Evolutionary conservation across 2,888 invertebrate species (phyloP).

Genomic region (Limnephilus lunatus): DNA sequence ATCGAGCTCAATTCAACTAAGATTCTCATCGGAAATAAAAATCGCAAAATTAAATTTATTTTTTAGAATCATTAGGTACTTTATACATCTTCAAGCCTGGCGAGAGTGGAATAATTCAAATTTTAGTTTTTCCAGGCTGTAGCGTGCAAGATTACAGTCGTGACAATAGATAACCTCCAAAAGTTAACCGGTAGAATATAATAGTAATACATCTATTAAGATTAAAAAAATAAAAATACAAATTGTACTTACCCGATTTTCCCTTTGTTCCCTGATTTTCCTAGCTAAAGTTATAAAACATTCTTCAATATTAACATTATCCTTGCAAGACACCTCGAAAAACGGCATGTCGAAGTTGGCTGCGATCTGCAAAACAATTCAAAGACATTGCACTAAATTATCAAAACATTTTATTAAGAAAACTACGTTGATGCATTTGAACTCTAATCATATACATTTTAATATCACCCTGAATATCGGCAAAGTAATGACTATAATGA

Average conservation of each 20-base stretch:
- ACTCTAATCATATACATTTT: too few species aligned
- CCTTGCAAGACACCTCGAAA: constrained; percentile 92
- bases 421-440: neutral
- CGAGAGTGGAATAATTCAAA: neutral
- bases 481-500: neutral
- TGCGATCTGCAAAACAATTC: constrained; percentile 81
- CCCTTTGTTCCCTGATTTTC: constrained; percentile 89
- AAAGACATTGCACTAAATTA: neutral
- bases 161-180: neutral
- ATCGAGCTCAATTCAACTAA: neutral
- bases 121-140: neutral
- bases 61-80: neutral
- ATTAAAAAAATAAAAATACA: neutral
- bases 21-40: neutral
- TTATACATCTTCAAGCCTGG: neutral
- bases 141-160: neutral
- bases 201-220: neutral
- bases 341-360: constrained; percentile 93
- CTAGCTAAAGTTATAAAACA: constrained; percentile 88
- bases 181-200: neutral
- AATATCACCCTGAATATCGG: neutral
- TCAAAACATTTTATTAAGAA: neutral
- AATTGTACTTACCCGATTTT: constrained; percentile 79
- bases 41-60: neutral
- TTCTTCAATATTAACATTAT: constrained; percentile 90